Evolutionary conservation across 2,113 vertebrate genomes (phyloP), one percentile per base, ranked within the genome.

Genomic region (Chloroceryle aenea): DNA sequence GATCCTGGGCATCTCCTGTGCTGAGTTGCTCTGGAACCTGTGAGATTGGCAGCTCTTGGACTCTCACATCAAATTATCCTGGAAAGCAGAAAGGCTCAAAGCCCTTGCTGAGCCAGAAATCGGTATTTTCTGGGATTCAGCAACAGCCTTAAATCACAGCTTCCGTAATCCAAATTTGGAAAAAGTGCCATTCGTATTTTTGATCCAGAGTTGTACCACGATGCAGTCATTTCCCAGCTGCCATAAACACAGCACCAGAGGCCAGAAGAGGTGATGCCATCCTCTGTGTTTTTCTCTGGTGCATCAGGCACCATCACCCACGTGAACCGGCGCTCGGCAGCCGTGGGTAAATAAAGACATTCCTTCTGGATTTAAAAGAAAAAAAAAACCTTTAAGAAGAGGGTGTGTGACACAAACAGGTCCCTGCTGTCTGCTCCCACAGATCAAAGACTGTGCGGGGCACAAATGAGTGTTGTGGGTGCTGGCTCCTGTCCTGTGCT

Each of bases 381-480:
- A 30, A 29, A 32, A 22, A 18, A 45, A 45, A 45, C 72, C 43
- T 64, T 48, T 22, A 55, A 52, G 10, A 68, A 6, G 34, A 50
- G 23, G 16, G 14, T 43, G 25, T 23, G 36, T 40, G 62, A 7
- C 42, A 45, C 7, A 38, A 61, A 2, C 1, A 10, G 45, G 4
- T 58, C 47, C 19, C 19, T 14, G 3, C 36, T 4, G 2, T 10
- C 66, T 10, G 47, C 78, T 73, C 63, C 8, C 0, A 3, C 17
- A 22, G 36, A 2, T 0, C 8, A 0, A 0, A 30, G 47, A 6
- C 13, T 21, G 14, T 7, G 2, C 4, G 1, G 12, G 38, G 53
- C 23, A n/a, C 1, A 17, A 80, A 29, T 30, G 50, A 85, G 59
- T 15, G 14, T 8, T 5, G 3, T 6, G 10, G 43, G 7, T 38